These are phyloP conservation scores for Astur gentilis DNA, from an alignment of 2,113 vertebrate genomes.

Conservation along the genomic window DNA sequence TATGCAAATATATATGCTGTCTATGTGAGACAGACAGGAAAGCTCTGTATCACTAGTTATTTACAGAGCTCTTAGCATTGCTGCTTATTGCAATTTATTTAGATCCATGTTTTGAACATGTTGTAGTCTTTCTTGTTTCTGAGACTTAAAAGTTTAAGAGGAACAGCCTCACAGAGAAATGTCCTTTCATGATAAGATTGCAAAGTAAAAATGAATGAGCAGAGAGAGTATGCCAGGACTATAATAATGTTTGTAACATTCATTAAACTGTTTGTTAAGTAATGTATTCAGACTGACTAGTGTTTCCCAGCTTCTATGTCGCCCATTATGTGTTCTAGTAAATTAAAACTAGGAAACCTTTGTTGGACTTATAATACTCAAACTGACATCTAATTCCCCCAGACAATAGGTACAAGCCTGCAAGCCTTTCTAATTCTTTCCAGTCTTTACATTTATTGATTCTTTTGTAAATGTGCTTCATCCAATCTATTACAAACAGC, in stretches of 20 bases:
- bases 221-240: slow-evolving; percentile 18
- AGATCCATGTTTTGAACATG: neutral
- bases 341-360: slow-evolving; percentile 79
- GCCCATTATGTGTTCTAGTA: slow-evolving; percentile 77
- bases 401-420: slow-evolving; percentile 79
- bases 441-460: slow-evolving; percentile 85
- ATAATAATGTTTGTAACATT: slow-evolving; percentile 58
- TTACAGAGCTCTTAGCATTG: neutral
- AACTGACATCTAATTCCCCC: slow-evolving; percentile 82
- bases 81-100: neutral
- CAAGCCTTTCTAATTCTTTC: slow-evolving; percentile 75
- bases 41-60: neutral
- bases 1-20: neutral
- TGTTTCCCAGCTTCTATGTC: slow-evolving; percentile 66
- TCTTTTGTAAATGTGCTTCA: slow-evolving; percentile 75
- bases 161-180: neutral
- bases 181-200: slow-evolving; percentile 1
- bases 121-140: neutral
- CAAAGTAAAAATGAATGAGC: slow-evolving; percentile 15
- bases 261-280: slow-evolving; percentile 76
- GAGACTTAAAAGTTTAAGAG: neutral
- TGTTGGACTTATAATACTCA: slow-evolving; percentile 77
- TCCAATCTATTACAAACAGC: slow-evolving; percentile 74
- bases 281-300: slow-evolving; percentile 61
- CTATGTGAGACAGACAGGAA: neutral